Conservation (phyloP, 2,113 vertebrate genomes). For the Bubo scandiacus region DNA sequence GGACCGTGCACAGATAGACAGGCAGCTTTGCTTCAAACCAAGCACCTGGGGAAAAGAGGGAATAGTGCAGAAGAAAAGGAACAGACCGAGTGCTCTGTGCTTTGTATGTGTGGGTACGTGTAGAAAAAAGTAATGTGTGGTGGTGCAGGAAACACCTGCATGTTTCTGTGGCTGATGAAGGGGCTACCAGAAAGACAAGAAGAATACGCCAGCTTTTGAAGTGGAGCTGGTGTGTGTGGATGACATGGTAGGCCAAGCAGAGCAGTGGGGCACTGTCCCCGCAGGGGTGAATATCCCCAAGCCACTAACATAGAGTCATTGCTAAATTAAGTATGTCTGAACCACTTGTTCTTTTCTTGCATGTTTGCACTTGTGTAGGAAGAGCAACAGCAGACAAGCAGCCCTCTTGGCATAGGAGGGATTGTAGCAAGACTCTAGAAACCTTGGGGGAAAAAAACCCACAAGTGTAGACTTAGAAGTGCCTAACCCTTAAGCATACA, state of each 20-base stretch:
- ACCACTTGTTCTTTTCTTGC: background rate
- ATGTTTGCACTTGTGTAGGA: background rate
- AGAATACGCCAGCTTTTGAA: background rate
- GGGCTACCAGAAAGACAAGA: background rate
- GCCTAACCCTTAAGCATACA: background rate
- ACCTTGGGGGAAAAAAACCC: background rate
- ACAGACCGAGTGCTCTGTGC: background rate
- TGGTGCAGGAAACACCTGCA: slow-evolving; percentile 15
- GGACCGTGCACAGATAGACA: rapidly evolving
- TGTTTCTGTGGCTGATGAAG: background rate
- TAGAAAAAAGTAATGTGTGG: background rate
- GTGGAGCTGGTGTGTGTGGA: background rate
- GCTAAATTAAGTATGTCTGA: background rate
- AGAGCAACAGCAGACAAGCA: background rate
- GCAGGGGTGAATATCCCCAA: background rate
- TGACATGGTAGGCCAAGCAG: background rate
- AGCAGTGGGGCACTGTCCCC: background rate
- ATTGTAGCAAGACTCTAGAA: background rate
- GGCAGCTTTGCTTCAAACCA: background rate
- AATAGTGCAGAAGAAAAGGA: background rate
- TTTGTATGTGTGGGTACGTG: background rate
- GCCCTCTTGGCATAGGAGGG: background rate
- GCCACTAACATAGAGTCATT: background rate
- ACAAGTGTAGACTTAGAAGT: background rate
- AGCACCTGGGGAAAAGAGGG: background rate